These are phyloP conservation scores for Nothoprocta perdicaria DNA, from an alignment of 2,113 vertebrate species.

Conservation along the genomic window DNA sequence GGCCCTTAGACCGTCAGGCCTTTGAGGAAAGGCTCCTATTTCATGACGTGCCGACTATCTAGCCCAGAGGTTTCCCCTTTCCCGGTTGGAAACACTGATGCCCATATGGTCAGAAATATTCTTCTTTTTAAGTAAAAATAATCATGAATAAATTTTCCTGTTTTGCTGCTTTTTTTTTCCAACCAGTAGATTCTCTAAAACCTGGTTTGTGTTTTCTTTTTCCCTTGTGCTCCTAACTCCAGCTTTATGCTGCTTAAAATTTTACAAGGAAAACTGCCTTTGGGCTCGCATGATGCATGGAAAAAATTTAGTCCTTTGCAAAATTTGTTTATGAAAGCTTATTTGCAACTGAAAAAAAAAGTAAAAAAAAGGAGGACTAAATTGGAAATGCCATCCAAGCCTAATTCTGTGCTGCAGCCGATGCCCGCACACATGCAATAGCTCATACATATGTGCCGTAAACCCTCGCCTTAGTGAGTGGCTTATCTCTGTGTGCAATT, in stretches of 20 bases:
- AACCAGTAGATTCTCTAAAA: background rate
- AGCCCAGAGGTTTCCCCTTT: slow-evolving; percentile 17
- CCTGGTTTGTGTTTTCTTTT: slow-evolving; percentile 23
- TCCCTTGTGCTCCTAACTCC: background rate
- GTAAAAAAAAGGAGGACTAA: background rate
- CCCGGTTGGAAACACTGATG: slow-evolving; percentile 18
- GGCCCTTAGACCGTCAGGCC: background rate
- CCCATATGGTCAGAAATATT: slow-evolving; percentile 17
- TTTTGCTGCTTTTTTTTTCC: background rate
- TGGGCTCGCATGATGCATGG: background rate
- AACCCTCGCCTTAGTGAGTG: background rate
- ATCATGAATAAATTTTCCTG: slow-evolving; percentile 6
- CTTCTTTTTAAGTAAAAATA: slow-evolving; percentile 11
- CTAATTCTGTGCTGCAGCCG: background rate
- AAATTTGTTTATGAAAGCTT: slow-evolving; percentile 22
- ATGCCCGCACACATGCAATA: background rate
- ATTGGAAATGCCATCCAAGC: slow-evolving; percentile 8
- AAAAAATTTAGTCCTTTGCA: slow-evolving; percentile 14
- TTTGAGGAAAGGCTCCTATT: background rate
- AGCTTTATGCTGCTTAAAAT: background rate
- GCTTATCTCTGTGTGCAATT: slow-evolving; percentile 51
- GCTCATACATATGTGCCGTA: background rate
- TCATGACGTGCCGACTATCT: slow-evolving; percentile 15
- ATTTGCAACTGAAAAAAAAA: background rate
- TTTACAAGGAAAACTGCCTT: slow-evolving; percentile 48